phyloP scores from a whole-genome alignment of 1,140 invertebrate species.

The Gryon sp. region DNA sequence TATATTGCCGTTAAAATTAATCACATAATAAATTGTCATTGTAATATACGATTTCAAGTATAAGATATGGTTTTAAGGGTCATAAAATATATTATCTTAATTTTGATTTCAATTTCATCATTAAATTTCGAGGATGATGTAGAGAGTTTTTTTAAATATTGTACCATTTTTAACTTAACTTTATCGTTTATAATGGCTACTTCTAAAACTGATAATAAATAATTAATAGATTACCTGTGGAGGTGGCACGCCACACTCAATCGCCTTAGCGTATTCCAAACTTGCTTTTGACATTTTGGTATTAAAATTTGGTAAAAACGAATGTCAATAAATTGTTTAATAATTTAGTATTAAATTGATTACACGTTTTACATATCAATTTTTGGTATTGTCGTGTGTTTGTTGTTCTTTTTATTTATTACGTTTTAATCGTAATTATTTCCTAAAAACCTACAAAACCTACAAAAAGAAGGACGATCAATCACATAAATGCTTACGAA shows the following conservation, averaged over 20 bases:
- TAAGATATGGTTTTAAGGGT: slow-evolving; percentile 19
- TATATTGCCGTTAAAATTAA: slow-evolving; percentile 23
- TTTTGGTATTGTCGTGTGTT: slow-evolving; percentile 28
- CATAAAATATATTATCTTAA: too few species aligned
- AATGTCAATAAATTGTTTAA: slow-evolving; percentile 10
- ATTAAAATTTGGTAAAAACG: slow-evolving; percentile 19
- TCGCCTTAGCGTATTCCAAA: slow-evolving; percentile 71
- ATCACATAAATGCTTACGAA: background rate
- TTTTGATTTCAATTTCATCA: too few species aligned
- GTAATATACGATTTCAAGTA: slow-evolving; percentile 6
- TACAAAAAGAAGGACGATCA: slow-evolving; percentile 12
- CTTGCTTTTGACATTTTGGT: slow-evolving; percentile 68
- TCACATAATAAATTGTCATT: slow-evolving; percentile 44
- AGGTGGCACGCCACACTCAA: slow-evolving; percentile 69
- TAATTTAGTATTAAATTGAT: too few species aligned
- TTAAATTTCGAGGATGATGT: too few species aligned
- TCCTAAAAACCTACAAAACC: slow-evolving; percentile 14
- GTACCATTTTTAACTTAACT: too few species aligned
- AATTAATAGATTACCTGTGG: slow-evolving; percentile 76
- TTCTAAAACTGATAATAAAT: too few species aligned
- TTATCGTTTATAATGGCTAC: too few species aligned
- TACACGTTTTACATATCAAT: slow-evolving; percentile 22
- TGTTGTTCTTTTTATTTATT: slow-evolving; percentile 23
- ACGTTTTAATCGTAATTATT: too few species aligned
- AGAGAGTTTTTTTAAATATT: too few species aligned